Base-by-base conservation (phyloP, 2,797 vertebrate genomes). In the Gymnopithys bicolor region DNA sequence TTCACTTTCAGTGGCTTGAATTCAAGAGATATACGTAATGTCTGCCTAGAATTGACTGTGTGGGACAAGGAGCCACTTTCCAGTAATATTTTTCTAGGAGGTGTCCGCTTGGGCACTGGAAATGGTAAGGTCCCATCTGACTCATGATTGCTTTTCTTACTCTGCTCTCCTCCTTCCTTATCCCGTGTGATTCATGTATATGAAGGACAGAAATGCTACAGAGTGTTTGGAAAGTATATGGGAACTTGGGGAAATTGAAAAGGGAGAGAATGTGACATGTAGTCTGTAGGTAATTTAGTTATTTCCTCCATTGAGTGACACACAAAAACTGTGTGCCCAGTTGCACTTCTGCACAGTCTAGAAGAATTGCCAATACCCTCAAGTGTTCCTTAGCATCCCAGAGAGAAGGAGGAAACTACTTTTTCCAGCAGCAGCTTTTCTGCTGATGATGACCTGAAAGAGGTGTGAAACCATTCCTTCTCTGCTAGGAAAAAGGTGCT, bases 51-150 rank as follows among this genome's bases (percentile, higher is more conserved):
- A 96, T 97, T 99, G 93, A 99, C 99, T 1, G 98, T 99, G 83
- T 99, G 99, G 99, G 99, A 99, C 98, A 99, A 99, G 95, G 99
- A 99, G 93, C 98, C 99, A 0, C 98, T 99, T 84, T 98, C 98
- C 95, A 99, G 99, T 92, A 99, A 99, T 14, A 97, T 99, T 91
- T 99, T 99, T 97, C 87, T 99, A 71, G 99, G 99, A 93, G 99
- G 99, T 63, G 98, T 99, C 92, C 98, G 99, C 95, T 96, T 99
- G 41, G 98, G 98, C 85, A 98, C 98, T 63, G 99, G 99, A 87
- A 99, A 98, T 53, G 99, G 99, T 99, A 92, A 98, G 98, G 19
- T 77, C 37, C 67, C 39, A 41, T 5, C 48, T 46, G 58, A 32
- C 13, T 39, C 5, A 3, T 3, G n/a, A 87, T 3, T 51, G 33